phyloP scores from a whole-genome alignment of 2,113 vertebrate species.

The Rhea pennata region DNA sequence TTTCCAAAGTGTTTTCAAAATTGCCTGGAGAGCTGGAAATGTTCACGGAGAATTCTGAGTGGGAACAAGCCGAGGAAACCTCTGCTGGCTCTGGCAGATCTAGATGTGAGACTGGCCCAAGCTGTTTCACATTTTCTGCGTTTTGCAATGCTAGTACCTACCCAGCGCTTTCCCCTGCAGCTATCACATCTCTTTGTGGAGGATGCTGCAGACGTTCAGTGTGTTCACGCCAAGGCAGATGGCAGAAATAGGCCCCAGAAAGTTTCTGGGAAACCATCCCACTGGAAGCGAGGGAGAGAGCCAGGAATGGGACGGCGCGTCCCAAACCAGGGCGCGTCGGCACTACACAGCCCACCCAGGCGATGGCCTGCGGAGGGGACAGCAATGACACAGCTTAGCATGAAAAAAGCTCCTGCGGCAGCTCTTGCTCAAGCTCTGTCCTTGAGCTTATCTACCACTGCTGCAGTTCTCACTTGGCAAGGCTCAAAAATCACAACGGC shows the following conservation, averaged over 20 bases:
- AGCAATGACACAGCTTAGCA: not conserved
- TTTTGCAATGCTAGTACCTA: not conserved
- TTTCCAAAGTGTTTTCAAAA: too few relatives aligned
- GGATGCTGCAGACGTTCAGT: accelerated
- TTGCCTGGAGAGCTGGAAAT: not conserved
- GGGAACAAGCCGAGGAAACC: not conserved
- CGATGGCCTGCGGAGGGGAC: too few relatives aligned
- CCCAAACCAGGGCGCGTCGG: not conserved
- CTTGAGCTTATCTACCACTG: not conserved
- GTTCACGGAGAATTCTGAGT: not conserved
- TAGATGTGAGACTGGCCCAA: not conserved
- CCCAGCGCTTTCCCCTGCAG: not conserved
- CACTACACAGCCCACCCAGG: too few relatives aligned
- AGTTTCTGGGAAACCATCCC: not conserved
- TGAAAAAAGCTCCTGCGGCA: not conserved
- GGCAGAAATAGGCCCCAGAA: not conserved
- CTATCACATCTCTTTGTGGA: accelerated
- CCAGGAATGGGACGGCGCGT: accelerated
- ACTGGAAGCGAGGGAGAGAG: not conserved
- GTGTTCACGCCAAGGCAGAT: not conserved
- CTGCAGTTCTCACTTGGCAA: not conserved
- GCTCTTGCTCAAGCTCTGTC: not conserved
- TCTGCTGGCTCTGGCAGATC: not conserved
- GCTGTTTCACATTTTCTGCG: not conserved
- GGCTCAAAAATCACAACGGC: accelerated